Evolutionary conservation across 2,797 vertebrate genomes (phyloP).

Genomic region (Manis crassicaudata): DNA sequence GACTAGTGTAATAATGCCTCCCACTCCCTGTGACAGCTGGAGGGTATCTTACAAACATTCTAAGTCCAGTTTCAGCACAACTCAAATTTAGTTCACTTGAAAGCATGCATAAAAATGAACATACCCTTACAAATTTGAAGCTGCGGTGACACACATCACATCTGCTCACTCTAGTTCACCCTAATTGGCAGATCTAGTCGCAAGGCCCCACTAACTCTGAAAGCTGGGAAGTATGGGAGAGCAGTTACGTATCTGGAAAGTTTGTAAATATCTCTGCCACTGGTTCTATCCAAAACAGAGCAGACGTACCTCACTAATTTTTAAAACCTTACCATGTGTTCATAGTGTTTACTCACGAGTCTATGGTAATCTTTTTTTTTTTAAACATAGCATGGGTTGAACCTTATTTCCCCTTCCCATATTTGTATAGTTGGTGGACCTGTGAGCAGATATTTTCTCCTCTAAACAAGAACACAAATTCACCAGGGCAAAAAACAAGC

Average conservation of each 20-base stretch:
- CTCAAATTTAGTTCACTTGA: conserved; percentile 29
- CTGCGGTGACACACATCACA: not conserved
- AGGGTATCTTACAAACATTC: conserved; percentile 33
- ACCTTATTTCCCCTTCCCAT: not conserved
- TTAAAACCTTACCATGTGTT: not conserved
- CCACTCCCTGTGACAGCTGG: not conserved
- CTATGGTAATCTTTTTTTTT: not conserved
- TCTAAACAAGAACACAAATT: not conserved
- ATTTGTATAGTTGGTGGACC: not conserved
- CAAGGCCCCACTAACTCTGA: not conserved
- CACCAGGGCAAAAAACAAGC: not conserved
- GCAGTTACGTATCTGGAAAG: not conserved
- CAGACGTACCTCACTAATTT: not conserved
- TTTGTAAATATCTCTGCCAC: not conserved
- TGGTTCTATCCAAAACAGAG: not conserved
- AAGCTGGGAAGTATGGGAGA: not conserved
- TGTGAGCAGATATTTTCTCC: not conserved
- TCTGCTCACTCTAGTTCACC: not conserved
- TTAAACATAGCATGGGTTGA: not conserved
- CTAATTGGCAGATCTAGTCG: not conserved
- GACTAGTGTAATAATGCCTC: not conserved
- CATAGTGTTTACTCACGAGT: not conserved
- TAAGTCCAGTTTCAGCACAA: not conserved
- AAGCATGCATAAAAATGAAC: not conserved
- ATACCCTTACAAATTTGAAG: not conserved